These are phyloP conservation scores for Zaprionus vittiger DNA, from an alignment of 1,140 invertebrate genomes.

Conservation along the genomic window DNA sequence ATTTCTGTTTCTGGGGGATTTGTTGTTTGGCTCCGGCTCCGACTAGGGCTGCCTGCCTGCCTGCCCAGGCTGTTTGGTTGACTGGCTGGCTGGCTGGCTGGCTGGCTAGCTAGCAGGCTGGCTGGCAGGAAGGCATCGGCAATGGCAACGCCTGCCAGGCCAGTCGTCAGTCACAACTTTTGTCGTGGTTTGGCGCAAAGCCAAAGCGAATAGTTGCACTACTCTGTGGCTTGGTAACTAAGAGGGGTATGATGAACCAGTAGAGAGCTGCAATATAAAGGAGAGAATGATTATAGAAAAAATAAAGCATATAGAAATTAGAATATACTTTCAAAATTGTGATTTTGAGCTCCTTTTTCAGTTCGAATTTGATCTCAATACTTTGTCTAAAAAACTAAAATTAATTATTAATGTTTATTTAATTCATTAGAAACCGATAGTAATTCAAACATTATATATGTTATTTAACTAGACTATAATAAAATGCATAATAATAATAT, in stretches of 20 bases:
- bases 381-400: neutral
- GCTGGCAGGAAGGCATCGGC: slow-evolving; percentile 35
- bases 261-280: neutral
- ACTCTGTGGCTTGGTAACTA: slow-evolving; percentile 11
- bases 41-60: slow-evolving; percentile 45
- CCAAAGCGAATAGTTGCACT: slow-evolving; percentile 61
- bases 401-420: no score
- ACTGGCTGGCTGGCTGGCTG: slow-evolving; percentile 44
- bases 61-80: slow-evolving; percentile 29
- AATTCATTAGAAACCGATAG: no score
- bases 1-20: slow-evolving; percentile 19
- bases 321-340: no score
- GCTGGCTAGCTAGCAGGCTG: slow-evolving; percentile 43
- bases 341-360: no score
- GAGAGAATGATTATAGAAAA: no score
- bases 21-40: slow-evolving; percentile 34
- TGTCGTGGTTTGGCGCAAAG: slow-evolving; percentile 74
- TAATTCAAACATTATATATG: no score
- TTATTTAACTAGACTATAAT: no score
- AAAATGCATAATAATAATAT: no score
- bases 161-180: slow-evolving; percentile 76
- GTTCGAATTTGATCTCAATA: neutral
- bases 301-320: no score
- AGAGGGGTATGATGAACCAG: slow-evolving; percentile 23
- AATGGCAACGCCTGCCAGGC: slow-evolving; percentile 48